Conservation (phyloP, 2,888 invertebrate genomes). For the Aphidius colemani region DNA sequence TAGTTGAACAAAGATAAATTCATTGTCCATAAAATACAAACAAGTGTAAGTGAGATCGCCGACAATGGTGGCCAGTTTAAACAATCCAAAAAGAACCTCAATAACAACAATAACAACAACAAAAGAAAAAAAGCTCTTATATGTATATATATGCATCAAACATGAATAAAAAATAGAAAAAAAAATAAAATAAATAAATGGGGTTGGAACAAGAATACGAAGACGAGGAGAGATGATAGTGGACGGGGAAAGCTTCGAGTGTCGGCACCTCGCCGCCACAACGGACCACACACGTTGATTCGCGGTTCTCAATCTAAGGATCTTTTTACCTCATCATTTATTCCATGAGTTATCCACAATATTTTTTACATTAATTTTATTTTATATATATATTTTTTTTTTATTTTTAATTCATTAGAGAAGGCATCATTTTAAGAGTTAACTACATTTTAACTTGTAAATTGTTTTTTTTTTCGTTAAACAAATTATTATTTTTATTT, state of each 20-base stretch:
- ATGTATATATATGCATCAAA: constrained; percentile 38
- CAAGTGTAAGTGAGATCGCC: constrained; percentile 29
- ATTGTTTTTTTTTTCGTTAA: background rate
- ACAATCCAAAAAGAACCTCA: constrained; percentile 41
- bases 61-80: constrained; percentile 35
- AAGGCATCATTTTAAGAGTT: too few relatives aligned
- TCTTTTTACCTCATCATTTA: constrained; percentile 24
- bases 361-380: background rate
- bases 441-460: too few relatives aligned
- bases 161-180: constrained; percentile 37
- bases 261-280: constrained; percentile 60
- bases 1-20: constrained; percentile 41
- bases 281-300: constrained; percentile 59
- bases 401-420: too few relatives aligned
- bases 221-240: constrained; percentile 37
- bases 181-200: constrained; percentile 23
- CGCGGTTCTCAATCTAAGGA: constrained; percentile 53
- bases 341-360: background rate
- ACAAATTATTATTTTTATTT: too few relatives aligned
- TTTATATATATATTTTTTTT: too few relatives aligned
- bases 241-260: constrained; percentile 52
- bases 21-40: constrained; percentile 24
- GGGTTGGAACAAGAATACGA: constrained; percentile 36
- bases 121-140: constrained; percentile 24
- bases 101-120: constrained; percentile 36